Base-by-base conservation (phyloP, 2,797 vertebrate species). In the Petrocephalus schoutedeni region DNA sequence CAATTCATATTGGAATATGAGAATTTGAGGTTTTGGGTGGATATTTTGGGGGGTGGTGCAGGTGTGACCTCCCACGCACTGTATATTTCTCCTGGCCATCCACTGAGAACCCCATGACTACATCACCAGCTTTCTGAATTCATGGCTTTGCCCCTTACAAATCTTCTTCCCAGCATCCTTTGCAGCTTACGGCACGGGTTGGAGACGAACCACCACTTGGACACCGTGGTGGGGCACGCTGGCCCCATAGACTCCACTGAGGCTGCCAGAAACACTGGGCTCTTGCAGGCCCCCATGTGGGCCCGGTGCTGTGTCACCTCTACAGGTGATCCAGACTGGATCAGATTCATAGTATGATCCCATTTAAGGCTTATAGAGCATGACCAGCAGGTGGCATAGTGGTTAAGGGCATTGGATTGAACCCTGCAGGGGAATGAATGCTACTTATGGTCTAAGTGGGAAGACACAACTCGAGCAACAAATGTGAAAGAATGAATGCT, bases 141-240 rank as follows among this genome's bases (percentile, higher is more conserved):
- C 36, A 45, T 23, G 16, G 71, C 36, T 77, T 77, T 77, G 19
- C 71, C 36, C 53, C 51, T 85, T 54, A 23, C 82, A 1, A 23
- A 28, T 54, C 7, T 56, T 57, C 21, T 23, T 57, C 54, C 85
- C 32, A 86, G 85, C 2, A 28, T 57, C 28, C 28, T 85, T 36
- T 56, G 53, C 84, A 36, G 51, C 36, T 58, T 19, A 8, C 14
- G 56, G 56, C 12, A 41, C 1, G 56, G 64, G 12, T 19, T 5
- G 7, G 90, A 92, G 90, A 95, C 92, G 93, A 94, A 93, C 93
- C 94, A 93, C 94, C 93, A 90, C 95, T 89, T 92, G 94, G 94
- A 95, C 95, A 90, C 91, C 86, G 87, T 53, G 92, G 88, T 86
- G 90, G 94, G 94, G 95, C 94, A 94, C 53, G 89, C 89, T 89